Base-by-base conservation (phyloP, 2,113 vertebrate species). In the Benthochromis sp. region DNA sequence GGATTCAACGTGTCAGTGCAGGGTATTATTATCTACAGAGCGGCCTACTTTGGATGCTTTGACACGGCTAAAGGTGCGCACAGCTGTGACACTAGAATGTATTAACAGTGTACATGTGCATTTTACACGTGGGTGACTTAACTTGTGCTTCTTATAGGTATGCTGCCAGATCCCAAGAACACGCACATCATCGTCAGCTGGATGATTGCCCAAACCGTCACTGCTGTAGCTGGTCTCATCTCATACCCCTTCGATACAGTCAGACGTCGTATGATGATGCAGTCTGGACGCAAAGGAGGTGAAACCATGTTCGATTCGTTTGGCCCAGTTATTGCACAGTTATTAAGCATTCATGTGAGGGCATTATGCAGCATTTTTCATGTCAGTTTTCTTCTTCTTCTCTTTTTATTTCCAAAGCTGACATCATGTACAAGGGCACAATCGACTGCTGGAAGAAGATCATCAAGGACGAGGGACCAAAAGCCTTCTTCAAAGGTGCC, bases 241-340 rank as follows among this genome's bases (percentile, higher is more conserved):
- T 99, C 99, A 66, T 99, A 99, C 89, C 99, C 99, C 63, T 99
- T 99, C 59, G 99, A 99, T 95, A 99, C 99, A 1, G 99, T 99
- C 93, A 97, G 99, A 85, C 98, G 99, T 96, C 97, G 99, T 94
- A 99, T 99, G 99, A 99, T 99, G 99, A 99, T 99, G 99, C 99
- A 99, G 97, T 99, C 99, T n/a, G 99, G 99, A 84, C 97, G 99
- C 86, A 99, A 98, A 96, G 97, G 97, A 97, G 98, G 99, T 99
- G 13, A 50, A 71, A 50, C 50, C 4, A 12, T 76, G 29, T 21
- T 21, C 10, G 2, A 19, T 47, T 36, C 2, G 9, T 66, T 52
- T 84, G 24, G 12, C 82, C 3, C 50, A 66, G 43, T 52, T 69
- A 69, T 69, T 69, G 34, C 63, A 38, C 19, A 21, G 34, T 69